Evolutionary conservation across 2,888 invertebrate species (phyloP), one percentile per base, ranked within the genome.

Genomic region (Odontothrips loti): DNA sequence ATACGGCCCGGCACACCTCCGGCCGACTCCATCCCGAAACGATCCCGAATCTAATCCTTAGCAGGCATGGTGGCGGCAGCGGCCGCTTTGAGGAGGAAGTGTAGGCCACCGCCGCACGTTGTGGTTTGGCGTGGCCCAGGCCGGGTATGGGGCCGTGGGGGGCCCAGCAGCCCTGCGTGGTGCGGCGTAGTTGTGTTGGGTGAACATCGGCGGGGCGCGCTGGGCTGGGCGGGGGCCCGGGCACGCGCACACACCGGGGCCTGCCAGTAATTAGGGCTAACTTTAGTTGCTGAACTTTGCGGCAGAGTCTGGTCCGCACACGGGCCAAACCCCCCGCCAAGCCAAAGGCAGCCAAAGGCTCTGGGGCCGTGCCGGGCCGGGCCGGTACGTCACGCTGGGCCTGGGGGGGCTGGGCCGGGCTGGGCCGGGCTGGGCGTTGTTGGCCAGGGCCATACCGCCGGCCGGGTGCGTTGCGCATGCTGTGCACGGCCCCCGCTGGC

Each of bases 271-370:
- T 75, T 75, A 75, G 68, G 68, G 68, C 68, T 75, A 75, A 75
- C 68, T 75, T 75, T 75, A 75, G 68, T 75, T 75, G 68, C 23
- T 75, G 68, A 75, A 75, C 68, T 75, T 75, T 75, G 68, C 20
- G 27, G 68, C 68, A 23, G 58, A 58, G 27, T 58, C 58, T 43
- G 34, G 34, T 43, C 34, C 34, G 34, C 34, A 43, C 34, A 43
- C 34, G 34, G 34, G 34, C 34, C 34, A 6, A 43, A 6, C 34
- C 34, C 34, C 34, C 34, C 34, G 34, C 34, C 34, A 43, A 43
- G 34, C 58, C n/a, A n/a, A 58, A 58, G 51, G 58, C 20, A n/a
- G 17, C 58, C 17, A 10, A 15, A 15, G 48, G 10, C 48, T 48
- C 10, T 51, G 15, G 17, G 58, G 6, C 20, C 58, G 58, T 15